A percentile compares a stretch with the other conserved stretches of the same genome.
Conservation (phyloP, 2,888 invertebrate species). For the Cephus spinipes region DNA sequence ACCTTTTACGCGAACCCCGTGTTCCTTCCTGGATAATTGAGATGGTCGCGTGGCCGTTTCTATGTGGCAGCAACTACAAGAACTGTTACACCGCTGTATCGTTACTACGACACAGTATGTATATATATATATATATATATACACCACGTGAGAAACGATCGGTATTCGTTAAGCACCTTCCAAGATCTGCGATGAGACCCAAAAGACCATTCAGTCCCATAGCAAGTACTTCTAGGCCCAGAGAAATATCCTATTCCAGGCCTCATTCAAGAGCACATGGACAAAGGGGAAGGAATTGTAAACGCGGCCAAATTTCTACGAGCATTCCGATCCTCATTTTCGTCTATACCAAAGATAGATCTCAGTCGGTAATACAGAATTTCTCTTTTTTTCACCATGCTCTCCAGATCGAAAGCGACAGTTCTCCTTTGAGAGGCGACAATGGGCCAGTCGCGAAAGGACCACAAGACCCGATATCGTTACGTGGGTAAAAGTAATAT, state of each 20-base stretch:
- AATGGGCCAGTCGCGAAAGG: background rate
- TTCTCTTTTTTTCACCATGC: background rate
- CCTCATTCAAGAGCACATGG: background rate
- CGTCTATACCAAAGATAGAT: background rate
- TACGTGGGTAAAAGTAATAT: background rate
- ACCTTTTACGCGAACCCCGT: background rate
- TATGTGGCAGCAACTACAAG: background rate
- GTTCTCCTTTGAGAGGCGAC: background rate
- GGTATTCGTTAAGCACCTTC: too few species aligned
- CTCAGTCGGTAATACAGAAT: background rate
- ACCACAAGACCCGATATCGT: too few species aligned
- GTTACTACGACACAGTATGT: background rate
- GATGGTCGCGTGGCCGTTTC: background rate
- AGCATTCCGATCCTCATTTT: background rate
- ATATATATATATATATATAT: background rate
- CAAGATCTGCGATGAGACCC: too few species aligned
- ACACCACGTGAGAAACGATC: background rate
- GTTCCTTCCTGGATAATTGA: background rate
- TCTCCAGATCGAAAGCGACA: background rate
- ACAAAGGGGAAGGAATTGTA: background rate
- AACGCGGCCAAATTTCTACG: background rate
- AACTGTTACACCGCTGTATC: background rate
- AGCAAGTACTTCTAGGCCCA: too few species aligned
- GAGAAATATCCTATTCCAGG: too few species aligned
- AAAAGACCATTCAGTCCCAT: too few species aligned